Base-by-base conservation (phyloP, 2,797 vertebrate genomes). In the Geotrypetes seraphini region DNA sequence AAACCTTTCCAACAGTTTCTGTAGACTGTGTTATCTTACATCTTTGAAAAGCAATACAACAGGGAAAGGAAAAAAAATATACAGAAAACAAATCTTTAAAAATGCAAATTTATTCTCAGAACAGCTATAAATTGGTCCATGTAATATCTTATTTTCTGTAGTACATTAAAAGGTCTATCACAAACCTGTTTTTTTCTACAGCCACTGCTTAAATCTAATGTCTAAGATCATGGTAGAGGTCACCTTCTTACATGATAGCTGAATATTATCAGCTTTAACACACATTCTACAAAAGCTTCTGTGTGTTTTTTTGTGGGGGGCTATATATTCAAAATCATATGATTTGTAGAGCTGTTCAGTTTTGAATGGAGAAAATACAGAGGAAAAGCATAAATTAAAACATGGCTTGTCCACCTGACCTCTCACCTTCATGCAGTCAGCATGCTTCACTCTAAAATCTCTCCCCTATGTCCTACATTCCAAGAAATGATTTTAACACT, bases 381-480 rank as follows among this genome's bases (percentile, higher is more conserved):
- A 50, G 38, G 30, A 51, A 63, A 31, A 25, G 30, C 34, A 43
- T 27, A 33, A 29, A 34, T 42, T 35, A 45, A 46, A 43, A 67
- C 55, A 59, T 46, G 37, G 40, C 16, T 62, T 48, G 15, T 37
- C 47, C 29, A 16, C 44, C 43, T n/a, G n/a, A n/a, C n/a, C n/a
- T n/a, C n/a, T n/a, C n/a, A n/a, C n/a, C n/a, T n/a, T 52, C 40
- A 53, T 54, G 58, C 33, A 64, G 19, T 34, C 30, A 53, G 31
- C 19, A 50, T 33, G 40, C 34, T 31, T 30, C 24, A 39, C 28
- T 52, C 36, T n/a, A n/a, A n/a, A n/a, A 58, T 41, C 48, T 37
- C 21, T 57, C 32, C 31, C 6, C n/a, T n/a, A n/a, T n/a, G n/a
- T n/a, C n/a, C n/a, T n/a, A n/a, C n/a, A n/a, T n/a, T n/a, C n/a